These are phyloP conservation scores for Drosophila trichaetosa DNA, from an alignment of 2,888 invertebrate genomes.

Conservation along the genomic window DNA sequence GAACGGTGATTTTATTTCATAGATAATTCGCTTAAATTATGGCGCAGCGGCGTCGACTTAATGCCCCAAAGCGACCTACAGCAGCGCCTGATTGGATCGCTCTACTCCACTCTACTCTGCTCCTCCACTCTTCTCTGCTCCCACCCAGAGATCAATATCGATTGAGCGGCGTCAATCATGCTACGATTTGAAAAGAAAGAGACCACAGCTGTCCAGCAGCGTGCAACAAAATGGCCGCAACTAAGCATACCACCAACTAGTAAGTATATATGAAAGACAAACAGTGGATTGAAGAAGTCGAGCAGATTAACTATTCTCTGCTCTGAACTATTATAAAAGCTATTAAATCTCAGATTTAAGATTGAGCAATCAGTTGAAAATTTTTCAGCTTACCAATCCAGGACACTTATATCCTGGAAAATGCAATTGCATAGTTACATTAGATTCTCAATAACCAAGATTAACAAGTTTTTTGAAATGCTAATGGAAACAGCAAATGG, in stretches of 20 bases:
- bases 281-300: neutral
- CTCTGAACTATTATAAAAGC: neutral
- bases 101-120: neutral
- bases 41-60: conserved; percentile 68
- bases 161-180: conserved; percentile 69
- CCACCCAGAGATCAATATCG: conserved; percentile 42
- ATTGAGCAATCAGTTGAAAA: neutral
- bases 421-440: neutral
- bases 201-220: conserved; percentile 23
- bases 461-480: neutral
- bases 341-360: neutral
- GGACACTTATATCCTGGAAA: neutral
- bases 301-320: neutral
- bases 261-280: neutral
- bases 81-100: conserved; percentile 74
- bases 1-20: conserved; percentile 80
- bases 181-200: conserved; percentile 43
- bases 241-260: conserved; percentile 22
- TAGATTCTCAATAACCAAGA: neutral
- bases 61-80: conserved; percentile 81
- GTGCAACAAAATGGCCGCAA: conserved; percentile 51
- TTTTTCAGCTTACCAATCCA: neutral
- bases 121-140: neutral
- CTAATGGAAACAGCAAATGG: neutral
- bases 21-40: conserved; percentile 83